phyloP scores from a whole-genome alignment of 2,888 invertebrate genomes.

The Andrena flavipes region DNA sequence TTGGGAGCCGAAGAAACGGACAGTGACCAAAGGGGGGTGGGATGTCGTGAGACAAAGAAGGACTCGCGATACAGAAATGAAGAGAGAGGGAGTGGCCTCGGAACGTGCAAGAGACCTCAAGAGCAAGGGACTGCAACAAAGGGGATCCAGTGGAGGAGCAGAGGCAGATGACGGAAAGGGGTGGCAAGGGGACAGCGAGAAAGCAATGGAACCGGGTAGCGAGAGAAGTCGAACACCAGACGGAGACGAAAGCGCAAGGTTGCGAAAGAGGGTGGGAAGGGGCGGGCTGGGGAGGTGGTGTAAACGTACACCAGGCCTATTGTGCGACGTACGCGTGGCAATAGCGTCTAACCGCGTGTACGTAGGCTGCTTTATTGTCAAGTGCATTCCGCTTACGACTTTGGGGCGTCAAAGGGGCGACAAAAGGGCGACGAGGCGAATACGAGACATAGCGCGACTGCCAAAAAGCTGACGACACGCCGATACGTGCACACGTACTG shows the following conservation, averaged over 20 bases:
- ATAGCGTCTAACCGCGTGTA: conserved; percentile 52
- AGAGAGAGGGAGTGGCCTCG: conserved; percentile 9
- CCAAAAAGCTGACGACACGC: conserved; percentile 71
- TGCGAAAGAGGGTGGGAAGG: conserved; percentile 1
- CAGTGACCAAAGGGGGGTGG: not conserved
- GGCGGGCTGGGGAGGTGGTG: conserved; percentile 5
- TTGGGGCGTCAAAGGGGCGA: conserved; percentile 64
- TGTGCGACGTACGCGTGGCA: conserved; percentile 50
- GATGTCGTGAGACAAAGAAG: not conserved
- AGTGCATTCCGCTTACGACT: conserved; percentile 70
- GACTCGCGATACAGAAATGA: not conserved
- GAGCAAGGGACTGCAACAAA: conserved; percentile 7
- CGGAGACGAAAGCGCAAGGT: not conserved
- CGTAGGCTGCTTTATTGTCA: conserved; percentile 68
- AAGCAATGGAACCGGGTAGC: conserved; percentile 1
- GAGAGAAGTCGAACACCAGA: conserved; percentile 4
- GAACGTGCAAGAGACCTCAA: conserved; percentile 1
- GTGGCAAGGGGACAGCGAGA: not conserved
- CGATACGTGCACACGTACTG: conserved; percentile 8
- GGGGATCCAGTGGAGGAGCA: not conserved
- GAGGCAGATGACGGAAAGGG: not conserved
- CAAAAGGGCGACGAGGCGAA: conserved; percentile 51
- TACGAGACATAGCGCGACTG: conserved; percentile 64
- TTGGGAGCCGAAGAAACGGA: conserved; percentile 3
- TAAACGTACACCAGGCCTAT: conserved; percentile 50